These are phyloP conservation scores for Heliconius himera DNA, from an alignment of 1,140 invertebrate genomes.

Conservation along the genomic window DNA sequence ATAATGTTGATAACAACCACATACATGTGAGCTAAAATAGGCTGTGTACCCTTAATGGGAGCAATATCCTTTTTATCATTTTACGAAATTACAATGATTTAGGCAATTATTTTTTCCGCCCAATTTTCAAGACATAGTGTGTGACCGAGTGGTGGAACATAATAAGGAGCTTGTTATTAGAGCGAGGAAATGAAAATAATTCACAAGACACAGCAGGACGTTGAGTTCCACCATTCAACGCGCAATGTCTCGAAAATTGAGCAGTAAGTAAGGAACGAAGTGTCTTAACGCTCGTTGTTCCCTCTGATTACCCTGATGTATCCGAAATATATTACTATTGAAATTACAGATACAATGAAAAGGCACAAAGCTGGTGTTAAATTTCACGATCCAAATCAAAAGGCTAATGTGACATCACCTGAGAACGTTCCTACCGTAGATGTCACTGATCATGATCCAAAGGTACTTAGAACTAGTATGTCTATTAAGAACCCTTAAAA, in stretches of 20 bases:
- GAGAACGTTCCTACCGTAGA: slow-evolving; percentile 54
- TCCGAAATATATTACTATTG: too few relatives aligned
- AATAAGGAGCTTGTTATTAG: too few relatives aligned
- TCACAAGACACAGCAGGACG: too few relatives aligned
- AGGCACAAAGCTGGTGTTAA: slow-evolving; percentile 71
- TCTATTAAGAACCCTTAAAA: too few relatives aligned
- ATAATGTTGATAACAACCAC: neutral
- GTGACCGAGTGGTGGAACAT: too few relatives aligned
- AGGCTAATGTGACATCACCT: slow-evolving; percentile 54
- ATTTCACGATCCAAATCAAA: slow-evolving; percentile 66
- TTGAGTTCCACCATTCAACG: too few relatives aligned
- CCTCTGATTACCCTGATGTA: too few relatives aligned
- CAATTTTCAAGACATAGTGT: too few relatives aligned
- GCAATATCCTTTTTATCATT: neutral
- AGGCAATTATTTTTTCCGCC: neutral
- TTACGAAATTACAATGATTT: neutral
- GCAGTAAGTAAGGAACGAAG: too few relatives aligned
- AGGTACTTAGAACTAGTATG: slow-evolving; percentile 43
- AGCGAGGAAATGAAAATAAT: neutral
- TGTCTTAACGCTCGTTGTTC: too few relatives aligned
- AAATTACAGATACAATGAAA: slow-evolving; percentile 61
- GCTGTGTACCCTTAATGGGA: neutral
- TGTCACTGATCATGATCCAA: slow-evolving; percentile 72
- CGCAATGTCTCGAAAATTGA: too few relatives aligned
- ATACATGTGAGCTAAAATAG: neutral